phyloP scores from a whole-genome alignment of 1,140 invertebrate genomes.

The Thalassaphorura encarpata region DNA sequence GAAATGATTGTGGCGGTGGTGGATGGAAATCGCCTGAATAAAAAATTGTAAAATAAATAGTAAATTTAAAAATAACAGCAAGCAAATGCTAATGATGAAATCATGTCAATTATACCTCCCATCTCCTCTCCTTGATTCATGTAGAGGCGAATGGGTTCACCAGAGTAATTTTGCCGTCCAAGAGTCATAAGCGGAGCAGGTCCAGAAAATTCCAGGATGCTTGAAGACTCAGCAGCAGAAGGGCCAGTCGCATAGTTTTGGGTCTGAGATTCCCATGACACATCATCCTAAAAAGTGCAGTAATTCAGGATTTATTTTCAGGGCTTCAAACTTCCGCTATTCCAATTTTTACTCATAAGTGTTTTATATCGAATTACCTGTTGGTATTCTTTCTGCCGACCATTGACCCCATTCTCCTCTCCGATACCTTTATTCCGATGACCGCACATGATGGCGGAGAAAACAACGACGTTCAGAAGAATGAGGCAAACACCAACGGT shows the following conservation, averaged over 20 bases:
- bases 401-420: slow-evolving; percentile 46
- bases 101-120: background rate
- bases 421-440: slow-evolving; percentile 51
- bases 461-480: slow-evolving; percentile 83
- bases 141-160: slow-evolving; percentile 26
- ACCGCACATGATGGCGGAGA: slow-evolving; percentile 88
- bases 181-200: too few relatives aligned
- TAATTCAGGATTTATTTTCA: slow-evolving; percentile 3
- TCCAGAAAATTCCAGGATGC: too few relatives aligned
- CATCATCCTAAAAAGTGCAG: background rate
- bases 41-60: background rate
- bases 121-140: slow-evolving; percentile 28
- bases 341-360: background rate
- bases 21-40: background rate
- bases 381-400: background rate
- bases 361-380: background rate
- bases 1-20: background rate
- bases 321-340: background rate
- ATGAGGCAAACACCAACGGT: slow-evolving; percentile 71
- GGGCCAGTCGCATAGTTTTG: background rate
- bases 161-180: too few relatives aligned
- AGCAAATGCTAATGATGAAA: background rate
- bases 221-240: background rate
- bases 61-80: background rate
- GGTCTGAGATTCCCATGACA: background rate